Percentiles rank a stretch among this genome's conserved stretches.
These are phyloP conservation scores for Brachionus rotundiformis DNA, from an alignment of 1,140 invertebrate genomes.

Conservation along the genomic window DNA sequence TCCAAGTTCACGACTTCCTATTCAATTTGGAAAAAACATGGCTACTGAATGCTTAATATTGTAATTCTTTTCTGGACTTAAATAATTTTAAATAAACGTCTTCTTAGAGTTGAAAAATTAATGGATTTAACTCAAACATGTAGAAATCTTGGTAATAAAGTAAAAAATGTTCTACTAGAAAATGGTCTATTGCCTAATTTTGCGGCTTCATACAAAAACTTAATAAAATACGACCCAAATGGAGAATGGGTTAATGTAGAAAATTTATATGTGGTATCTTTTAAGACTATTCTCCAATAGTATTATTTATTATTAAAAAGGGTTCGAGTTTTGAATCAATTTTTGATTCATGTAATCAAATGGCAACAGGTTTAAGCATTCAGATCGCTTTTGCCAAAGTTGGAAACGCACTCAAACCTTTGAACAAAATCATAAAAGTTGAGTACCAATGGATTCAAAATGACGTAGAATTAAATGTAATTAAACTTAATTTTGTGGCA, in stretches of 20 bases:
- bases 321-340: neutral
- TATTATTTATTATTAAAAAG: neutral
- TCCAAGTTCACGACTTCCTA: neutral
- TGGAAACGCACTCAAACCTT: conserved; percentile 6
- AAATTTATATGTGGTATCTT: neutral
- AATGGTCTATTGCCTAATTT: neutral
- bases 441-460: neutral
- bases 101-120: neutral
- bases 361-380: neutral
- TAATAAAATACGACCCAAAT: neutral
- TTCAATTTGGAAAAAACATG: conserved; percentile 18
- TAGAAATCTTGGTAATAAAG: neutral
- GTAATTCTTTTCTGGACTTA: neutral
- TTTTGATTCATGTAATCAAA: neutral
- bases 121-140: neutral
- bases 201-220: neutral
- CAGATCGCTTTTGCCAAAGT: conserved; percentile 29
- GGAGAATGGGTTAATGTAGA: neutral
- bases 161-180: neutral
- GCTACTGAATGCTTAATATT: neutral
- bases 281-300: neutral
- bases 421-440: conserved; percentile 22
- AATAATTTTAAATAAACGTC: neutral
- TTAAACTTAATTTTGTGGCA: neutral
- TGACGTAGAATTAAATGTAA: conserved; percentile 7